phyloP scores from a whole-genome alignment of 2,888 invertebrate species.

The Nemapogon koenigi region DNA sequence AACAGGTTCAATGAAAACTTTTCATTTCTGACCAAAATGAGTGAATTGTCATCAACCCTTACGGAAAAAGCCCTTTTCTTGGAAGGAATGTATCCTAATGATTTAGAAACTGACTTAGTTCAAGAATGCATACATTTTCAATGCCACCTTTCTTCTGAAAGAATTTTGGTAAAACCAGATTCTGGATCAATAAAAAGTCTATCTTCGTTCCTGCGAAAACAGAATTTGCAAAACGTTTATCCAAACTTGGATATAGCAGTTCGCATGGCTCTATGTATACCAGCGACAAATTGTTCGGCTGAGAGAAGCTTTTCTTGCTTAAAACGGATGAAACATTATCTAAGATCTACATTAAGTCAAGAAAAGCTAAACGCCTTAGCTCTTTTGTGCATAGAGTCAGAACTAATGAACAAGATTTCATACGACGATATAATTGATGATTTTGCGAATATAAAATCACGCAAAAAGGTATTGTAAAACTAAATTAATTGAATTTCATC shows the following conservation, averaged over 20 bases:
- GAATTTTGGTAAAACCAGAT: slow-evolving; percentile 13
- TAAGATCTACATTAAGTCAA: no score
- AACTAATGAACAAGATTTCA: slow-evolving; percentile 19
- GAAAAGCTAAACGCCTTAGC: no score
- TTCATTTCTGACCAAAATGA: not conserved
- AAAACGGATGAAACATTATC: no score
- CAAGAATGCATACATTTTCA: slow-evolving; percentile 4
- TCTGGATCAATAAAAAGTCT: slow-evolving; percentile 14
- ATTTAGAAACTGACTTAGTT: slow-evolving; percentile 4
- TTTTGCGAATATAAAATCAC: slow-evolving; percentile 12
- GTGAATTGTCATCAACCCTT: no score
- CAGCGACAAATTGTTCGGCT: no score
- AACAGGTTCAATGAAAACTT: not conserved
- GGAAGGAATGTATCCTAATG: not conserved
- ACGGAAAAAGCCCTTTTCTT: not conserved
- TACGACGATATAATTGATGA: slow-evolving; percentile 18
- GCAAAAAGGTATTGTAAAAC: slow-evolving; percentile 15
- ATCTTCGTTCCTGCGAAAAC: slow-evolving; percentile 15
- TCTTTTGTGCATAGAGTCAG: slow-evolving; percentile 18
- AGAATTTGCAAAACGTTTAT: slow-evolving; percentile 17
- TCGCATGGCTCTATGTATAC: no score
- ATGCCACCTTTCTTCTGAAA: slow-evolving; percentile 8
- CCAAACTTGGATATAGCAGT: slow-evolving; percentile 16
- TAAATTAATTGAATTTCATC: slow-evolving; percentile 8
- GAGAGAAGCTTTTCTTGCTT: no score